These are phyloP conservation scores for Nymphalis io DNA, from an alignment of 1,140 invertebrate genomes.

Conservation along the genomic window DNA sequence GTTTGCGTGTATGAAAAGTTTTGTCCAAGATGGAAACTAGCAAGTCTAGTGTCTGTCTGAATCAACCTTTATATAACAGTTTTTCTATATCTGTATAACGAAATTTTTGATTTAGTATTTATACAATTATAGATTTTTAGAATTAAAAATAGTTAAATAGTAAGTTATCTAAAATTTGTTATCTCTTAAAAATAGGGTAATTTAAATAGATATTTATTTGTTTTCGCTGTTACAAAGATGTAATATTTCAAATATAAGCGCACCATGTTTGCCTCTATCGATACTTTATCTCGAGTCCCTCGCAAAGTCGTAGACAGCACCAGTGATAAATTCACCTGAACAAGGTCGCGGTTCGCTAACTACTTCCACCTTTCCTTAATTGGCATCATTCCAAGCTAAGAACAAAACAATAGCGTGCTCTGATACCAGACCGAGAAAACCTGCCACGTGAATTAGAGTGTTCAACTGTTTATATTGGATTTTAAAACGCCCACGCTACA, in stretches of 20 bases:
- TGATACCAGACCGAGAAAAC: constrained; percentile 35
- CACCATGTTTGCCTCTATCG: constrained; percentile 1
- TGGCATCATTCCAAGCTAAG: constrained; percentile 39
- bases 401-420: constrained; percentile 38
- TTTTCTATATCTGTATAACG: no score
- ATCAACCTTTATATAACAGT: no score
- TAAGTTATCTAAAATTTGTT: no score
- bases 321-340: constrained; percentile 15
- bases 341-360: constrained; percentile 36
- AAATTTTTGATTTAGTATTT: no score
- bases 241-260: neutral
- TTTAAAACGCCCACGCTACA: constrained; percentile 32
- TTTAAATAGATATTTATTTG: neutral
- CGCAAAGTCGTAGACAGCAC: constrained; percentile 12
- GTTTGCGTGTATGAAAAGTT: neutral
- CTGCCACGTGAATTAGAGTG: constrained; percentile 36
- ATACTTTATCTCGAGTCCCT: constrained; percentile 9
- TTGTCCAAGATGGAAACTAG: neutral
- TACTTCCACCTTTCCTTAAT: constrained; percentile 41
- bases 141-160: no score
- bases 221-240: neutral
- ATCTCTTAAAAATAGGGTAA: no score
- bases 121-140: no score
- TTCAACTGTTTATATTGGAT: constrained; percentile 40
- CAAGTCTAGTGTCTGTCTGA: neutral